These are phyloP conservation scores for Paracyclopina nana DNA, from an alignment of 1,140 invertebrate genomes.

Conservation along the genomic window DNA sequence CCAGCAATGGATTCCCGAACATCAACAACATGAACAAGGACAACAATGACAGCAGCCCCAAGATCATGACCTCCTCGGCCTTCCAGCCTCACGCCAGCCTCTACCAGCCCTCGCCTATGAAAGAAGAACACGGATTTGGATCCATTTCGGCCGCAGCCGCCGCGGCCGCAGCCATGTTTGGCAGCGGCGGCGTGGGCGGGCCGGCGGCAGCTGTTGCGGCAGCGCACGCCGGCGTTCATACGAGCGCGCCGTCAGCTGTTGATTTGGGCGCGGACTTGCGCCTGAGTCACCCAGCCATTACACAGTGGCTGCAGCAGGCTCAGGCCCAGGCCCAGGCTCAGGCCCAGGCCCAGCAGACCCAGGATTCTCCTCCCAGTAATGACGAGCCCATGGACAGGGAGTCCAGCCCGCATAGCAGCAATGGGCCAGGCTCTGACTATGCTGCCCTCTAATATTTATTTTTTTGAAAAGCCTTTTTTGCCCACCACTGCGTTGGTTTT, in stretches of 20 bases:
- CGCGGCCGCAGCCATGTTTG: background rate
- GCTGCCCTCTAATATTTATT: slow-evolving; percentile 11
- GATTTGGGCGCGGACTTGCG: background rate
- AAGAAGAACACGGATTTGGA: too few relatives aligned
- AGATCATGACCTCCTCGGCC: too few relatives aligned
- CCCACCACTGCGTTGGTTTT: too few relatives aligned
- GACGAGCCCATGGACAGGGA: slow-evolving; percentile 12
- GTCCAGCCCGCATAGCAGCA: background rate
- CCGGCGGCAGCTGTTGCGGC: background rate
- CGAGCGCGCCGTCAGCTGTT: too few relatives aligned
- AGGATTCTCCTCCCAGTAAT: slow-evolving; percentile 9
- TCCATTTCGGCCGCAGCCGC: too few relatives aligned
- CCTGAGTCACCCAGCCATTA: slow-evolving; percentile 10
- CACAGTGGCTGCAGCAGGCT: slow-evolving; percentile 16
- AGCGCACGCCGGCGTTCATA: background rate
- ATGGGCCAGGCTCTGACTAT: slow-evolving; percentile 9
- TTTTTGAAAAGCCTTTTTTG: too few relatives aligned
- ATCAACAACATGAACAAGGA: too few relatives aligned
- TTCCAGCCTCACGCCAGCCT: too few relatives aligned
- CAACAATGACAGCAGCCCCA: too few relatives aligned
- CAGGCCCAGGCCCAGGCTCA: background rate
- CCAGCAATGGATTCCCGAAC: too few relatives aligned
- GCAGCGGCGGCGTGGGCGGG: background rate
- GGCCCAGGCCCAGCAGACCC: background rate
- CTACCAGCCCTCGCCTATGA: too few relatives aligned